Conservation (phyloP, 2,113 vertebrate species). For the Catagonus wagneri region DNA sequence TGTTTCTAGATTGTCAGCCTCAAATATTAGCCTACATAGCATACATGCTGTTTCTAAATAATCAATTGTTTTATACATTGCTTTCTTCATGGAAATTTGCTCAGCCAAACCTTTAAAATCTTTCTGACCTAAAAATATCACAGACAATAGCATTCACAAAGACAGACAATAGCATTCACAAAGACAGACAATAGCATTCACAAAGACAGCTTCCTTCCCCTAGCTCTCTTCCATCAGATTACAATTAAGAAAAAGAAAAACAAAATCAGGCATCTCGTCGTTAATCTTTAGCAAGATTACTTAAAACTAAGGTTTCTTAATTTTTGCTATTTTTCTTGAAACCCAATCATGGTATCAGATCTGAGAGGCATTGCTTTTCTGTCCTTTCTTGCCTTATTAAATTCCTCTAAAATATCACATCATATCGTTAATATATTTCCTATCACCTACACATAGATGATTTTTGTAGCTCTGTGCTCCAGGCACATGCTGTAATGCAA, state of each 20-base stretch:
- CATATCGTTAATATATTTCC: background rate
- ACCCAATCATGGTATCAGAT: background rate
- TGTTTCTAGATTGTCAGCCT: background rate
- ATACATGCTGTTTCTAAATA: background rate
- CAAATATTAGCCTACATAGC: background rate
- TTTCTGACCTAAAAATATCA: slow-evolving; percentile 16
- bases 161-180: background rate
- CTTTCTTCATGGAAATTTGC: background rate
- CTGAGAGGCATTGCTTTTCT: background rate
- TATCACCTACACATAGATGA: background rate
- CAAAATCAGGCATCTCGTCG: background rate
- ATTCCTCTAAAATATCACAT: background rate
- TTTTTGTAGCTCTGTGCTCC: background rate
- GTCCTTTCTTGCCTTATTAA: background rate
- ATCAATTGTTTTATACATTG: background rate
- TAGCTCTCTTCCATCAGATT: background rate
- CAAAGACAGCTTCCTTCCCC: background rate
- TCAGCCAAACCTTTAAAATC: background rate
- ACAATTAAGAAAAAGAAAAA: slow-evolving; percentile 13
- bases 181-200: background rate
- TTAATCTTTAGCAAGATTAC: background rate
- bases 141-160: too few species aligned
- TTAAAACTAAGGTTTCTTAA: background rate
- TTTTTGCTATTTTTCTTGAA: background rate
- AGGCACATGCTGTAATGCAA: background rate